Evolutionary conservation across 2,888 invertebrate species (phyloP), one percentile per base, ranked within the genome.

Genomic region (Cheilosia urbana): DNA sequence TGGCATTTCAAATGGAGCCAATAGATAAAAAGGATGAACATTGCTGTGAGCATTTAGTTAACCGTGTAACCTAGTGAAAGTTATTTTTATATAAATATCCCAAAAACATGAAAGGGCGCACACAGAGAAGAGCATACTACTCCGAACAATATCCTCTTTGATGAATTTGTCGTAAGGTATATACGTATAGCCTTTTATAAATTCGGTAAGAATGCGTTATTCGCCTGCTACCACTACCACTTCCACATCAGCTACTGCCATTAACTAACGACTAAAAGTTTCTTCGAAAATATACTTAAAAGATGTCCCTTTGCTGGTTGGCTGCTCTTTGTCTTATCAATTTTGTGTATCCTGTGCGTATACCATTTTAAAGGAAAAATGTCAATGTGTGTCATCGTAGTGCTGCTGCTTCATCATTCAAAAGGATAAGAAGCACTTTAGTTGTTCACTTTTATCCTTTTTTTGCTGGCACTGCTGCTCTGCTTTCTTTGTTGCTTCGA

Each of bases 1-100:
- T 30, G 60, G 62, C 37, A 69, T 69, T 66, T 60, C 53, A 58
- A 79, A 73, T 73, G 73, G 72, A 11, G 68, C 42, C 63, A 73
- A 79, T 69, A 68, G 75, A 80, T 84, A 75, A 80, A 84, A 84
- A 75, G 79, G 84, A 80, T 84, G 80, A 84, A 80, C 83, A 78
- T 78, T 78, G 78, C 63, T 57, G 53, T 81, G 77, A 85, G 85
- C 66, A 81, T 81, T 85, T 81, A 73, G 81, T 66, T 81, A 85
- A 81, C 85, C 81, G 76, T 85, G 72, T 85, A 85, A 85, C 85
- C 81, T 85, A 85, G 85, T 81, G 51, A 85, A 81, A 81, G 84
- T 77, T 85, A 85, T 77, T 80, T 80, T 85, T 77, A 76, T 81
- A 81, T 66, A 65, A 77, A 66, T 85, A 85, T 72, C 71, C 66